Conservation (phyloP, 2,888 invertebrate species). For the Aproaerema taeniolella region DNA sequence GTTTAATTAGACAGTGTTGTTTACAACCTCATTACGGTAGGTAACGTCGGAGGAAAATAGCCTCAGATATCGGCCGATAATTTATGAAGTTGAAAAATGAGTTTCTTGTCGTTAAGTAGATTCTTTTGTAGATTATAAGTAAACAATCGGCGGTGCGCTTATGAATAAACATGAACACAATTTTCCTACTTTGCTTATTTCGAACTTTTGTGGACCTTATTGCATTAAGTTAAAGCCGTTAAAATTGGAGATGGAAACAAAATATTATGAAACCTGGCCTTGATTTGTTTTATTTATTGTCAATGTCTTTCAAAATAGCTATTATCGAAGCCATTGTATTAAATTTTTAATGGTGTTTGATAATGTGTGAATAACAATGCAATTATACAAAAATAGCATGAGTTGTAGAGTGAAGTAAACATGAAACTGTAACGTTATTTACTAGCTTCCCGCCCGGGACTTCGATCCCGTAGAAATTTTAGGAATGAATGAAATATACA, state of each 20-base stretch:
- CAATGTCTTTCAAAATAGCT: constrained; percentile 20
- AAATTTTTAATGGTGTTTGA: no score
- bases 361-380: no score
- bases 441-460: no score
- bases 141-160: constrained; percentile 41
- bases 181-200: constrained; percentile 26
- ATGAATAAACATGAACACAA: constrained; percentile 55
- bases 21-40: constrained; percentile 75
- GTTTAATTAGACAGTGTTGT: constrained; percentile 76
- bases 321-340: no score
- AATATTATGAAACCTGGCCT: constrained; percentile 35
- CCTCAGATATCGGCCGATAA: constrained; percentile 67
- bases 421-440: no score
- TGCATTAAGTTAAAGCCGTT: constrained; percentile 22
- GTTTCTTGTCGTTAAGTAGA: constrained; percentile 54
- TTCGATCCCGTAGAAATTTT: no score
- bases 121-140: constrained; percentile 48
- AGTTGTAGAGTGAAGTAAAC: no score
- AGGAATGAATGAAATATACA: no score
- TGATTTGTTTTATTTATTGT: constrained; percentile 40
- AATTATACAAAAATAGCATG: no score
- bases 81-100: constrained; percentile 73
- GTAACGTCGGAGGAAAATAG: constrained; percentile 50
- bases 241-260: constrained; percentile 14
- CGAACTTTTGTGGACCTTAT: constrained; percentile 25